Evolutionary conservation across 2,797 vertebrate species (phyloP), one percentile per base, ranked within the genome.

Genomic region (Platyrinchus mystaceus): DNA sequence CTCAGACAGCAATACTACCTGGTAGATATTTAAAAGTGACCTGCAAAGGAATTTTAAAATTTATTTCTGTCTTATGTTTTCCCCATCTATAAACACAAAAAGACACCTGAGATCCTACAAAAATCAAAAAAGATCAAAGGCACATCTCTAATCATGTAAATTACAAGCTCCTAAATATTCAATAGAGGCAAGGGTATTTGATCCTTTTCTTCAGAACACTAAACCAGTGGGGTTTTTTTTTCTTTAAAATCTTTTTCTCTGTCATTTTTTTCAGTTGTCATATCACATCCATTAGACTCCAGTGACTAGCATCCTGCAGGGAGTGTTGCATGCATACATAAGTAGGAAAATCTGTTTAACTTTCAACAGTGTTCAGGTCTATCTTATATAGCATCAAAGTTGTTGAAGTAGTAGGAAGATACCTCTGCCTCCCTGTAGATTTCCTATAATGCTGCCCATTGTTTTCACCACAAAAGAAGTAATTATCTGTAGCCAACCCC

Each of bases 1-100:
- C 82, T 92, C 89, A 93, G 90, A 96, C n/a, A 96, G 83, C 36
- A 95, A 0, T 53, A 63, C 84, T 87, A 76, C 50, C 92, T 91
- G 56, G 46, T 32, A 93, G 55, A 62, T 69, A 93, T 26, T 84
- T 79, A 68, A 82, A 94, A 59, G n/a, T 60, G 58, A 90, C 67
- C 55, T 89, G 77, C 27, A 94, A 86, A 62, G 8, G 6, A 85
- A 28, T 71, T 70, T 26, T 52, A 11, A 24, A 22, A 47, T 85
- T 86, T 37, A 84, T 76, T 87, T 66, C 39, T 50, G 30, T 56
- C 20, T 66, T 32, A 44, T 4, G 5, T 68, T 84, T 88, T 73
- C 39, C 55, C 34, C 73, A 68, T 26, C 53, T 53, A 64, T 27
- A 77, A 75, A 80, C 32, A 71, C 10, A 75, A 67, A 75, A 68